phyloP scores from a whole-genome alignment of 2,888 invertebrate genomes.

The Tridacna crocea region DNA sequence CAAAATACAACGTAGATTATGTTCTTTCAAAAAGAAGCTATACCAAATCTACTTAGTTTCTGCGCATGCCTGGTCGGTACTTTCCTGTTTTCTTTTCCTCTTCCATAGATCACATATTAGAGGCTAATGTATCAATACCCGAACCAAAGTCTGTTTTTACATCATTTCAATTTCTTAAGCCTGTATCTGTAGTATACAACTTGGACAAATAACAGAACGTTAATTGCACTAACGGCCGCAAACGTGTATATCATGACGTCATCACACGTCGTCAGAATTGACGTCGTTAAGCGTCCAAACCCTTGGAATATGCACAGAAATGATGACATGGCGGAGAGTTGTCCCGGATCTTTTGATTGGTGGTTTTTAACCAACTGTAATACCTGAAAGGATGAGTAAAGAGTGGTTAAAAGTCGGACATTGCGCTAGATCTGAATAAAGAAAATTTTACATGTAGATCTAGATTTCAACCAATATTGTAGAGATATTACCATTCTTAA shows the following conservation, averaged over 20 bases:
- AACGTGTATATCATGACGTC: slow-evolving; percentile 65
- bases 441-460: no score
- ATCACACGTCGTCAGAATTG: slow-evolving; percentile 63
- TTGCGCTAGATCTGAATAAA: no score
- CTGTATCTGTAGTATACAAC: slow-evolving; percentile 63
- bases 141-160: background rate
- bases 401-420: no score
- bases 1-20: no score
- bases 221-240: slow-evolving; percentile 56
- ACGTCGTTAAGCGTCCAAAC: slow-evolving; percentile 67
- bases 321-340: slow-evolving; percentile 64
- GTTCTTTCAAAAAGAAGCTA: no score
- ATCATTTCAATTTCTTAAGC: slow-evolving; percentile 46
- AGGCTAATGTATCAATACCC: no score
- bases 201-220: slow-evolving; percentile 63
- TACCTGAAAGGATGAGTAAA: slow-evolving; percentile 43
- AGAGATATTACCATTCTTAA: no score
- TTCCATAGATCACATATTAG: no score
- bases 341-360: slow-evolving; percentile 64
- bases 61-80: no score
- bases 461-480: no score
- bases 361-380: slow-evolving; percentile 67
- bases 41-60: no score
- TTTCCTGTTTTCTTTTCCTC: no score
- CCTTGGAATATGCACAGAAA: slow-evolving; percentile 69